Evolutionary conservation across 2,888 invertebrate species (phyloP).

Genomic region (Chelonus formosanus): DNA sequence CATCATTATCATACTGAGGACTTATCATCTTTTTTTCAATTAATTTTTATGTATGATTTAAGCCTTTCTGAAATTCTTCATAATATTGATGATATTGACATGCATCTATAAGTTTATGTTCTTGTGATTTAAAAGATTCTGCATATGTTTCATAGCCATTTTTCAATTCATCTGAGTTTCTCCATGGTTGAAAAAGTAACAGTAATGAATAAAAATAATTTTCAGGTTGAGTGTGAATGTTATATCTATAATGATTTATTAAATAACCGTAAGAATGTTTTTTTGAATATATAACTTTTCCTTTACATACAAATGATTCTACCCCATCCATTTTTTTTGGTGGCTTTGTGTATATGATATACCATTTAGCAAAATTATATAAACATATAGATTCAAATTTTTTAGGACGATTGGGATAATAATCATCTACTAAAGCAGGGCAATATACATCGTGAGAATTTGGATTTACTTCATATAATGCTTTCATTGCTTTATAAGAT

Average conservation of each 20-base stretch:
- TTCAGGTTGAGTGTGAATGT: slow-evolving; percentile 37
- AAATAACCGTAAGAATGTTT: slow-evolving; percentile 44
- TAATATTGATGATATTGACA: too few species aligned
- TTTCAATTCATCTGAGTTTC: slow-evolving; percentile 37
- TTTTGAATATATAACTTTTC: slow-evolving; percentile 35
- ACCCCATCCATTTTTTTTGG: too few species aligned
- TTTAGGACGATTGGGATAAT: slow-evolving; percentile 10
- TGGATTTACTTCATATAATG: neutral
- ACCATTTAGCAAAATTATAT: slow-evolving; percentile 39
- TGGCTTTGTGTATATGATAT: too few species aligned
- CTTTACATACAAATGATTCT: too few species aligned
- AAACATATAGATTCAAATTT: slow-evolving; percentile 9
- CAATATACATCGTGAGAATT: slow-evolving; percentile 4
- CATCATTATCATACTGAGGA: too few species aligned
- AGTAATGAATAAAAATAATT: slow-evolving; percentile 38
- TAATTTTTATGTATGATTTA: neutral
- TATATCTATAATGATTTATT: slow-evolving; percentile 47
- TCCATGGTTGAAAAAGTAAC: slow-evolving; percentile 42
- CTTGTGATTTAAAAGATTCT: slow-evolving; percentile 34
- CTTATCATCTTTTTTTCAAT: neutral
- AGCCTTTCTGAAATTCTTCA: slow-evolving; percentile 33
- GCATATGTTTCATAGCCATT: slow-evolving; percentile 32
- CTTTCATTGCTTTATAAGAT: slow-evolving; percentile 5
- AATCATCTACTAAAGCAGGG: slow-evolving; percentile 4
- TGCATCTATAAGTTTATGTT: slow-evolving; percentile 7